Evolutionary conservation across 2,797 vertebrate species (phyloP).

Genomic region (Rhyacichthys aspro): DNA sequence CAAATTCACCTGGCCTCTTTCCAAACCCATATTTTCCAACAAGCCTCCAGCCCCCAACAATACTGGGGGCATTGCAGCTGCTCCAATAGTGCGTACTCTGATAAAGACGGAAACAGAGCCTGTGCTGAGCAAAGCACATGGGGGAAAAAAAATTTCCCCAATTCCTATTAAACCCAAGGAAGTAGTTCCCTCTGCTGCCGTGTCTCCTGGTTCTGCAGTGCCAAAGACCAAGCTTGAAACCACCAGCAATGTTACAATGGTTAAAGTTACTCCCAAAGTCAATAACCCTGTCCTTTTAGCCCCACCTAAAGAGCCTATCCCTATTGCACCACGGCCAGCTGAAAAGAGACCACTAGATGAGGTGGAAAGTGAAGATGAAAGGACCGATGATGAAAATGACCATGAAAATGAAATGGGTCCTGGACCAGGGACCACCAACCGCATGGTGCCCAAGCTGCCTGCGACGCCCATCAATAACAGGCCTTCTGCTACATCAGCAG

Average conservation of each 20-base stretch:
- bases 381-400: constrained; percentile 75
- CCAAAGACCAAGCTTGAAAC: constrained; percentile 81
- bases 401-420: constrained; percentile 53
- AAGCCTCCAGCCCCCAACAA: constrained; percentile 70
- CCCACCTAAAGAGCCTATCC: constrained; percentile 68
- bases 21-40: constrained; percentile 83
- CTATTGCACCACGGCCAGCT: constrained; percentile 65
- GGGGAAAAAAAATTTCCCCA: constrained; percentile 67
- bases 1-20: constrained; percentile 85
- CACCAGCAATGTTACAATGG: constrained; percentile 76
- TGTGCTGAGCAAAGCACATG: constrained; percentile 53
- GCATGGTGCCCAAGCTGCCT: constrained; percentile 80
- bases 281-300: constrained; percentile 59
- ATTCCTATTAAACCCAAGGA: constrained; percentile 80
- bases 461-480: constrained; percentile 75
- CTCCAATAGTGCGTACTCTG: constrained; percentile 70
- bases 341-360: constrained; percentile 70
- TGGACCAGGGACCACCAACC: constrained; percentile 68
- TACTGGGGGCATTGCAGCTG: constrained; percentile 61
- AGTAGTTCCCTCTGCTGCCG: constrained; percentile 50
- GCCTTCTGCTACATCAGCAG: constrained; percentile 47
- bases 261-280: constrained; percentile 79
- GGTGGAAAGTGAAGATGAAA: constrained; percentile 77
- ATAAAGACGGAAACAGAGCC: constrained; percentile 70
- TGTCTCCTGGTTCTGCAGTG: constrained; percentile 62